phyloP scores from a whole-genome alignment of 1,140 invertebrate genomes.

The Ctenoplectra terminalis region DNA sequence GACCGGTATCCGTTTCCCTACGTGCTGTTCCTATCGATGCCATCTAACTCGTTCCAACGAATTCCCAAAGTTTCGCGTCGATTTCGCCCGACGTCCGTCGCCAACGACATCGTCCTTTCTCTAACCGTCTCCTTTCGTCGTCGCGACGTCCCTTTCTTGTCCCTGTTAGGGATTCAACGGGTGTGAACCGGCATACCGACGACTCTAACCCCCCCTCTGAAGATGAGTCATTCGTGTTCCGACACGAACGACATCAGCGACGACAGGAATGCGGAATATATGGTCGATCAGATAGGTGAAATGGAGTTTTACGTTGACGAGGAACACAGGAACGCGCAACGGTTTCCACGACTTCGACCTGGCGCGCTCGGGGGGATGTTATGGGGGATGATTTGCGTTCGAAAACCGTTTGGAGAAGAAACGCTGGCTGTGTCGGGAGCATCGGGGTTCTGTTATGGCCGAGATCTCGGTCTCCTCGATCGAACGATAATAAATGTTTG shows the following conservation, averaged over 20 bases:
- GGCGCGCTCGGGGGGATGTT: not conserved
- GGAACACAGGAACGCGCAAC: not conserved
- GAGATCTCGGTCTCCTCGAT: not conserved
- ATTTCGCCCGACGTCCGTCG: conserved; percentile 34
- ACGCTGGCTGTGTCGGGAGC: not conserved
- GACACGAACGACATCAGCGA: conserved; percentile 20
- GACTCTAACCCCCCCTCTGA: not conserved
- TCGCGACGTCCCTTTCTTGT: not conserved
- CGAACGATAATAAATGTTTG: not conserved
- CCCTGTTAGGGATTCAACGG: conserved; percentile 50
- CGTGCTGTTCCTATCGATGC: conserved; percentile 36
- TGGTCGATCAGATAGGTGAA: conserved; percentile 46
- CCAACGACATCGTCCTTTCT: not conserved
- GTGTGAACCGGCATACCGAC: conserved; percentile 55
- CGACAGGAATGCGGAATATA: conserved; percentile 51
- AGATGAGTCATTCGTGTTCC: conserved; percentile 46
- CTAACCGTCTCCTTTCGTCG: too few species aligned
- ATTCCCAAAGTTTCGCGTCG: conserved; percentile 61
- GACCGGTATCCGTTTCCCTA: conserved; percentile 5
- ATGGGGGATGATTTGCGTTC: conserved; percentile 14
- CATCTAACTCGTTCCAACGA: conserved; percentile 48
- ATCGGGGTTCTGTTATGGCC: not conserved
- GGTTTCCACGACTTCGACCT: conserved; percentile 9
- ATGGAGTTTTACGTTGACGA: conserved; percentile 49
- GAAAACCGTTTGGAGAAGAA: not conserved